Evolutionary conservation across 2,113 vertebrate species (phyloP), one percentile per base, ranked within the genome.

Genomic region (Gorsachius goisagi): DNA sequence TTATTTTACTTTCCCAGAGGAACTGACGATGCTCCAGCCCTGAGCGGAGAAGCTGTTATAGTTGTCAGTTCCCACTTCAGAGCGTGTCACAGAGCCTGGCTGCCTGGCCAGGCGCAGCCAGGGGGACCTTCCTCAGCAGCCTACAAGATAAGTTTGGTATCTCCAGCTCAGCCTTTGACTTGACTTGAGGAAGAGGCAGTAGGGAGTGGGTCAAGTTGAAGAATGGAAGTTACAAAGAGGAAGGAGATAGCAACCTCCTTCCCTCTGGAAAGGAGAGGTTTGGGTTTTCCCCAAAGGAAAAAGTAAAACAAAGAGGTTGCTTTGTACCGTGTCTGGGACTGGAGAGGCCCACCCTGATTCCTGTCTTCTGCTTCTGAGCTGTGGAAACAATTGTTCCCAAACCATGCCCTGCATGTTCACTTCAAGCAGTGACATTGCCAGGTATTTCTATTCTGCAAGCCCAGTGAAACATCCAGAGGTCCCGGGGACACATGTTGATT

Each of bases 1-100:
- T 95, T 89, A 78, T 93, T 95, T 89, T 87, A 60, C 41, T 53
- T 73, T 91, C 87, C 81, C 91, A 87, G 66, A n/a, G 81, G 93
- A 95, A 32, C 49, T 5, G 49, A 27, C 53, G 53, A 82, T 56
- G 69, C 39, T 93, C 21, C 74, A 87, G 69, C 74, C 62, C 63
- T 24, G 60, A 94, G 64, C 2, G 0, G 52, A n/a, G 64, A 84
- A 78, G 52, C 64, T 75, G n/a, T 78, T 63, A 59, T 11, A 78
- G 30, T 22, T 95, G 86, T 89, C 81, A 68, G 49, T 55, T 79
- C 74, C 28, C 28, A 33, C 64, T 64, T 83, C 52, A 59, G 49
- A 73, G 45, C 22, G 49, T n/a, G 52, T 63, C 60, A 74, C 21
- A n/a, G 62, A 94, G 13, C 56, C 62, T 75, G 66, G 21, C 50